These are phyloP conservation scores for Melinaea menophilus DNA, from an alignment of 2,888 invertebrate species.

Conservation along the genomic window DNA sequence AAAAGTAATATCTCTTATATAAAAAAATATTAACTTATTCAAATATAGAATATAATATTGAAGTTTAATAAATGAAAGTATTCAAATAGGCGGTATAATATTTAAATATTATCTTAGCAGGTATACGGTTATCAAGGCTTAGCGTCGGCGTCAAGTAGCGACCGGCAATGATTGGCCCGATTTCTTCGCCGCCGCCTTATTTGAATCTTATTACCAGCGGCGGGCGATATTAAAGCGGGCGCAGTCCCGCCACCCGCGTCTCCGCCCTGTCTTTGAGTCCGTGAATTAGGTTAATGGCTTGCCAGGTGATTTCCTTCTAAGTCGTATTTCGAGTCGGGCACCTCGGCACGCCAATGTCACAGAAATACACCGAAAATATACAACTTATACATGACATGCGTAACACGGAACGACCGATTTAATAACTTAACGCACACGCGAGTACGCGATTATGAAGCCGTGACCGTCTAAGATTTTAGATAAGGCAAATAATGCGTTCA, in stretches of 20 bases:
- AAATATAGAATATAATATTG: slow-evolving; percentile 7
- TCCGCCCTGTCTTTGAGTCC: slow-evolving; percentile 75
- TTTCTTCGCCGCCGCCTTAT: slow-evolving; percentile 71
- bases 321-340: slow-evolving; percentile 67
- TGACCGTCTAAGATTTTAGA: slow-evolving; percentile 29
- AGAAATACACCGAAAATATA: slow-evolving; percentile 53
- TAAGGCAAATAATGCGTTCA: slow-evolving; percentile 32
- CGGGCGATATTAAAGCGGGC: slow-evolving; percentile 73
- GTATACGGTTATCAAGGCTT: slow-evolving; percentile 32
- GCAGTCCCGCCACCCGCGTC: slow-evolving; percentile 59
- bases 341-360: slow-evolving; percentile 66
- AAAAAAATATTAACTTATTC: not conserved
- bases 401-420: slow-evolving; percentile 33
- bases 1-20: not conserved
- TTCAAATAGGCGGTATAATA: slow-evolving; percentile 27
- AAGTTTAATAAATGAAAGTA: slow-evolving; percentile 16
- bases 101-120: slow-evolving; percentile 31
- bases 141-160: slow-evolving; percentile 54
- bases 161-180: slow-evolving; percentile 71
- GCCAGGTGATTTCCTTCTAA: slow-evolving; percentile 77
- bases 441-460: slow-evolving; percentile 30
- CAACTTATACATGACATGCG: slow-evolving; percentile 42
- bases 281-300: slow-evolving; percentile 78
- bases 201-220: slow-evolving; percentile 76
- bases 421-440: slow-evolving; percentile 29